Conservation (phyloP, 2,888 invertebrate genomes). For the Ceratothoa steindachneri region DNA sequence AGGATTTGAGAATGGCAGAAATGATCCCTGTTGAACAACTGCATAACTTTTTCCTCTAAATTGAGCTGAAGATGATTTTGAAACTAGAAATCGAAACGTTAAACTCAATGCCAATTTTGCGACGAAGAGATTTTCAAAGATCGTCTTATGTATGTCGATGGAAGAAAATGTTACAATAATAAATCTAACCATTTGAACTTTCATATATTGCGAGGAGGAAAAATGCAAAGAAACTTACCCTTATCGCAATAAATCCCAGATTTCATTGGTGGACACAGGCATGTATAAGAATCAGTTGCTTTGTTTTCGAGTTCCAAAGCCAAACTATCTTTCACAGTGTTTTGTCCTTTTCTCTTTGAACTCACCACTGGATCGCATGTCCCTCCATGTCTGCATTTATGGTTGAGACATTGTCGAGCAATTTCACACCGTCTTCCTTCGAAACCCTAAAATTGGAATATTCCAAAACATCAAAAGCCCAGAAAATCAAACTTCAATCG, state of each 20-base stretch:
- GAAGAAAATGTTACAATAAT: too few relatives aligned
- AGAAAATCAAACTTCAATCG: background rate
- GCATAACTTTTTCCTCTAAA: constrained; percentile 37
- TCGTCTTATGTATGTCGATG: background rate
- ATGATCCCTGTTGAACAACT: constrained; percentile 21
- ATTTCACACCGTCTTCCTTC: constrained; percentile 11
- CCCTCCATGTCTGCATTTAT: constrained; percentile 5
- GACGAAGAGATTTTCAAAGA: background rate
- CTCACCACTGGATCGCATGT: background rate
- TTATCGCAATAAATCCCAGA: background rate
- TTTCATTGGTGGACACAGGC: constrained; percentile 30
- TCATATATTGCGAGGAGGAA: too few relatives aligned
- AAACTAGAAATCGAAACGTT: too few relatives aligned
- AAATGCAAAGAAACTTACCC: background rate
- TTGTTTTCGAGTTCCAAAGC: background rate
- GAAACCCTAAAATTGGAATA: background rate
- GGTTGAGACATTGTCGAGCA: background rate
- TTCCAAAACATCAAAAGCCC: background rate
- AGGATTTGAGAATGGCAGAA: constrained; percentile 19
- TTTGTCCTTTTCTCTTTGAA: background rate
- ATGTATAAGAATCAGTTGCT: background rate
- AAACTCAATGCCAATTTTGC: too few relatives aligned
- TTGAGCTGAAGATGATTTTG: background rate
- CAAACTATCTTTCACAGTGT: background rate
- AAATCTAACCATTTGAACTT: too few relatives aligned